Evolutionary conservation across 2,888 invertebrate species (phyloP).

Genomic region (Marronus borbonicus): DNA sequence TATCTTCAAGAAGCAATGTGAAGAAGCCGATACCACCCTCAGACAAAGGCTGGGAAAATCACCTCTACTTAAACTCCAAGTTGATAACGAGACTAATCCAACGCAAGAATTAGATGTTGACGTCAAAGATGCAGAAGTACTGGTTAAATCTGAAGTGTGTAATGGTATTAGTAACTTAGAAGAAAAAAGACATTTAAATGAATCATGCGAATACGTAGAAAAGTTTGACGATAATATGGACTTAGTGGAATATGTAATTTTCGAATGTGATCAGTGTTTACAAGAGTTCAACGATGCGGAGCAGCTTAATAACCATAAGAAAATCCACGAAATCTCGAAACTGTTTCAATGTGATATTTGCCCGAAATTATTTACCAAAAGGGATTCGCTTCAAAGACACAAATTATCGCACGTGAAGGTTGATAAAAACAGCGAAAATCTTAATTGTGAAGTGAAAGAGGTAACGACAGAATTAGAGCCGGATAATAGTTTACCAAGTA

Average conservation of each 20-base stretch:
- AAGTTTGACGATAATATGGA: background rate
- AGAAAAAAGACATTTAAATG: constrained; percentile 11
- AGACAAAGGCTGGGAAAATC: constrained; percentile 63
- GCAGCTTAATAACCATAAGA: constrained; percentile 58
- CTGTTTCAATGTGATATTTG: constrained; percentile 65
- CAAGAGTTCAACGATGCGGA: constrained; percentile 70
- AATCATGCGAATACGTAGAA: constrained; percentile 14
- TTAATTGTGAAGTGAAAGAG: constrained; percentile 54
- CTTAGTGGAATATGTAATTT: constrained; percentile 11
- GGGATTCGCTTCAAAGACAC: constrained; percentile 65
- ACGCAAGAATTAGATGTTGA: constrained; percentile 52
- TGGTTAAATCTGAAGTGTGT: constrained; percentile 59
- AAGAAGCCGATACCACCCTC: constrained; percentile 69
- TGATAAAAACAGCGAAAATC: constrained; percentile 59
- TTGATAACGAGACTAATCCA: background rate
- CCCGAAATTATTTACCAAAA: constrained; percentile 63
- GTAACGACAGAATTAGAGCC: constrained; percentile 35
- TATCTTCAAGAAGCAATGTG: constrained; percentile 71
- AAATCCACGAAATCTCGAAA: constrained; percentile 56
- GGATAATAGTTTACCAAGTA: constrained; percentile 47
- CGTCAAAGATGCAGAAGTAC: constrained; percentile 63
- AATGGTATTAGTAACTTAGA: constrained; percentile 57
- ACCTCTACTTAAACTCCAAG: constrained; percentile 49
- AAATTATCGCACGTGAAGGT: constrained; percentile 65
- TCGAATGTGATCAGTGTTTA: constrained; percentile 70